Evolutionary conservation across 2,797 vertebrate genomes (phyloP).

Genomic region (Sibirionetta formosa): DNA sequence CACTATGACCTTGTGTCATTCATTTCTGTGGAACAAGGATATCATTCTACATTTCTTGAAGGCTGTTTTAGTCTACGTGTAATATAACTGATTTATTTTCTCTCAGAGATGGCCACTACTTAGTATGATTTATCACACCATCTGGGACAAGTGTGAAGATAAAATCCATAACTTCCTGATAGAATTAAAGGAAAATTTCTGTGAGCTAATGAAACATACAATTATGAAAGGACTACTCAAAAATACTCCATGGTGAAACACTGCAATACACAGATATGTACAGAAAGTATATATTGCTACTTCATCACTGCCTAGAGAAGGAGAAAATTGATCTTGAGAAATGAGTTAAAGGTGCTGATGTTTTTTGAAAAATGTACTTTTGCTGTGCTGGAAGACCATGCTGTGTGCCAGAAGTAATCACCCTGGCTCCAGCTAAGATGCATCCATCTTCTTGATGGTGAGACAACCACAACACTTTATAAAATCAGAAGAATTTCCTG

Average conservation of each 20-base stretch:
- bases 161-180: background rate
- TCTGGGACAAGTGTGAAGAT: background rate
- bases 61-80: background rate
- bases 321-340: background rate
- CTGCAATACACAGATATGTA: background rate
- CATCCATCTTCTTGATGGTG: background rate
- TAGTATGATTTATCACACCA: background rate
- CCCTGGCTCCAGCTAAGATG: background rate
- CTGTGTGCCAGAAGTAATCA: background rate
- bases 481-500: background rate
- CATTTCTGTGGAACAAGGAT: background rate
- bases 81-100: background rate
- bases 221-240: background rate
- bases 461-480: background rate
- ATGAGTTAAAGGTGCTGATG: background rate
- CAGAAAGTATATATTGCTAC: background rate
- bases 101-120: background rate
- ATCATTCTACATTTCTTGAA: background rate
- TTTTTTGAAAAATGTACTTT: background rate
- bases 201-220: background rate
- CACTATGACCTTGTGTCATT: background rate
- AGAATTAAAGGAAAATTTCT: background rate
- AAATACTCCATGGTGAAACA: background rate
- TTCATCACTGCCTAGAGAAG: background rate
- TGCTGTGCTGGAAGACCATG: background rate